Evolutionary conservation across 1,140 invertebrate genomes (phyloP).

Genomic region (Drosophila albomicans): DNA sequence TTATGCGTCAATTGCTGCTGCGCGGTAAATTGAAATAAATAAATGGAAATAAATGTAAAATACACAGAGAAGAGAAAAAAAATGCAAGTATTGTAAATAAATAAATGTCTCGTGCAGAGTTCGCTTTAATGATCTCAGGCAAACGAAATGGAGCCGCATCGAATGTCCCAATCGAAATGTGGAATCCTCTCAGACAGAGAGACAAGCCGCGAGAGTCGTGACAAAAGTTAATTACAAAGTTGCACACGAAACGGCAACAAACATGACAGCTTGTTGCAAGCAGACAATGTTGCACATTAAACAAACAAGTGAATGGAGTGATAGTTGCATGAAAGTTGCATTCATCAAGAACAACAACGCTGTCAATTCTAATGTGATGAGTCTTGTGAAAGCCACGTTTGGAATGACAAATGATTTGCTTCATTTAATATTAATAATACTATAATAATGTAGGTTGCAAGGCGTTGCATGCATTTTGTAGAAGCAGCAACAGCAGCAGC

Average conservation of each 20-base stretch:
- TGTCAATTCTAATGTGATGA: conserved; percentile 42
- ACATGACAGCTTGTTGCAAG: conserved; percentile 60
- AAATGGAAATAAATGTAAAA: conserved; percentile 33
- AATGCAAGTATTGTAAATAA: conserved; percentile 16
- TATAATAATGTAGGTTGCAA: conserved; percentile 3
- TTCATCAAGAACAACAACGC: conserved; percentile 30
- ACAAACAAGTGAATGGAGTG: conserved; percentile 29
- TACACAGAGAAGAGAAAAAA: neutral
- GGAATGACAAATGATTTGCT: conserved; percentile 5
- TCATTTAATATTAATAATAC: neutral
- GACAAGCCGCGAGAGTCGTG: conserved; percentile 51
- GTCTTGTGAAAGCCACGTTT: conserved; percentile 1
- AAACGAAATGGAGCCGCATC: conserved; percentile 20
- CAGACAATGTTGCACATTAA: conserved; percentile 58
- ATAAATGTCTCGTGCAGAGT: conserved; percentile 22
- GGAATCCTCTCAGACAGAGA: conserved; percentile 21
- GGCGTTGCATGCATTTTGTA: conserved; percentile 60
- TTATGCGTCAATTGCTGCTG: conserved; percentile 41
- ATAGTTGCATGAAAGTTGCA: conserved; percentile 36
- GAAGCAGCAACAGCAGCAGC: conserved; percentile 66
- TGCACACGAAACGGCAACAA: conserved; percentile 67
- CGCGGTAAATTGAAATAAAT: conserved; percentile 36
- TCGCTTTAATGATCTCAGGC: conserved; percentile 23
- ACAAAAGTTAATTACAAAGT: conserved; percentile 83
- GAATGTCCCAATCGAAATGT: conserved; percentile 17